Percentiles rank a stretch among this genome's conserved stretches.
These are phyloP conservation scores for Platygyra sinensis DNA, from an alignment of 64 coral and sea anemone species.

Conservation along the genomic window DNA sequence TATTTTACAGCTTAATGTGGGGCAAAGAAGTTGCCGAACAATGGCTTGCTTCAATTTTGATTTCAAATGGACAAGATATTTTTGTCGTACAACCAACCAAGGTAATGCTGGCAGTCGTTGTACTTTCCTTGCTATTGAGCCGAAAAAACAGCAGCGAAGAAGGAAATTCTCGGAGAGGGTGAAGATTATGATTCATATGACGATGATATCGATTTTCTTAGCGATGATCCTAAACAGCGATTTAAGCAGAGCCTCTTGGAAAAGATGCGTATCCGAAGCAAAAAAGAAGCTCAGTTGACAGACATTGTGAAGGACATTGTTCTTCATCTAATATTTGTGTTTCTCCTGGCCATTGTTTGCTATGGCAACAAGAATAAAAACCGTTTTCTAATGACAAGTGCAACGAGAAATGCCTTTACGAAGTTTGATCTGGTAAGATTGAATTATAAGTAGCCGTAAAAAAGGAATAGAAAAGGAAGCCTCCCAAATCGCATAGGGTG, in stretches of 20 bases:
- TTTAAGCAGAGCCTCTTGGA: neutral
- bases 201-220: neutral
- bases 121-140: slow-evolving; percentile 15
- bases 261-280: neutral
- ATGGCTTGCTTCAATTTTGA: slow-evolving; percentile 33
- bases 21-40: slow-evolving; percentile 26
- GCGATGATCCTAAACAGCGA: neutral
- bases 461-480: no score
- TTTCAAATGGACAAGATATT: slow-evolving; percentile 26
- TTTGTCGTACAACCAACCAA: slow-evolving; percentile 37
- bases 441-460: neutral
- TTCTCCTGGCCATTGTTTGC: neutral
- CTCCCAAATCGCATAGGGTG: no score
- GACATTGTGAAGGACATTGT: neutral
- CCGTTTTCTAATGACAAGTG: neutral
- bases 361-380: neutral
- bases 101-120: slow-evolving; percentile 8
- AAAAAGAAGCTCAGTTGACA: neutral
- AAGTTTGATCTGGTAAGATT: neutral
- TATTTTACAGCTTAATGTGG: slow-evolving; percentile 58
- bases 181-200: no score
- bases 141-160: neutral
- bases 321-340: neutral
- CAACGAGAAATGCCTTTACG: neutral
- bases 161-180: neutral